Conservation (phyloP, 2,113 vertebrate species). For the Melanerpes formicivorus region DNA sequence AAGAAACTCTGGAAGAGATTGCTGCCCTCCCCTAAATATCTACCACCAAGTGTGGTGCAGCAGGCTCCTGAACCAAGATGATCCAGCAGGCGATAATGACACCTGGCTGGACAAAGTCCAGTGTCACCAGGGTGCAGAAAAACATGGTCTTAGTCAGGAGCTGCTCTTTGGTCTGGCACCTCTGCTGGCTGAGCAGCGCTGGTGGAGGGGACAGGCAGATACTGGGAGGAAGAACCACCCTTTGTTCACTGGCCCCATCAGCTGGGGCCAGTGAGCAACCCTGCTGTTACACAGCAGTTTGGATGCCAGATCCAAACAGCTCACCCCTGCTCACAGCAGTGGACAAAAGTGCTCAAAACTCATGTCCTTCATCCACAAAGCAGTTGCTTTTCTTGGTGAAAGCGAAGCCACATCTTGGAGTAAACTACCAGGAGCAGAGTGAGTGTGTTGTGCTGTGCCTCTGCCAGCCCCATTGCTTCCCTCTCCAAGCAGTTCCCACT, state of each 20-base stretch:
- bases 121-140: not conserved
- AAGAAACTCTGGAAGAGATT: not conserved
- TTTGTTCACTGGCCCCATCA: not conserved
- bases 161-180: not conserved
- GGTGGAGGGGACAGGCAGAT: not conserved
- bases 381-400: not conserved
- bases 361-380: not conserved
- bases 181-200: not conserved
- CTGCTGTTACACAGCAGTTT: not conserved
- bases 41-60: fast-evolving
- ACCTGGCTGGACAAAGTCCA: not conserved
- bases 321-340: not conserved
- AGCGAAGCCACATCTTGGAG: not conserved
- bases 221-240: not conserved
- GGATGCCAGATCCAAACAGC: not conserved
- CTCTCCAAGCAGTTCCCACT: not conserved
- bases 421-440: not conserved
- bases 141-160: not conserved
- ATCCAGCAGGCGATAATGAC: not conserved
- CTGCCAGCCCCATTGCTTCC: not conserved
- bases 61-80: not conserved
- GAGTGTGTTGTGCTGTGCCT: not conserved
- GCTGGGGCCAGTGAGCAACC: no score
- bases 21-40: not conserved
- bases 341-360: not conserved